Evolutionary conservation across 2,888 invertebrate species (phyloP), one percentile per base, ranked within the genome.

Genomic region (Gari tellinella): DNA sequence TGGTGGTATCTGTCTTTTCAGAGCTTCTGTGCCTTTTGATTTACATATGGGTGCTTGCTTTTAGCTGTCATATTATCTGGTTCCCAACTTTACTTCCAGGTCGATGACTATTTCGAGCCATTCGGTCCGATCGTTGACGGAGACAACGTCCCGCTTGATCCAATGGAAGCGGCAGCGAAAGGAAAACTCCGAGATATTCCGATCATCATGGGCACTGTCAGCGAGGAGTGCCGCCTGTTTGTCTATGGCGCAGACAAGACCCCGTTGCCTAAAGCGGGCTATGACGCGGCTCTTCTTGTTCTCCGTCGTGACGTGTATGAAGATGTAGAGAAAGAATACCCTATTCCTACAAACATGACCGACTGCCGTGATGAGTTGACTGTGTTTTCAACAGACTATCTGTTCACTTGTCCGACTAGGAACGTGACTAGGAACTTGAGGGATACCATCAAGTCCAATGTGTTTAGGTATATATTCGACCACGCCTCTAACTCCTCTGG

Each of bases 81-180:
- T n/a, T n/a, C n/a, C n/a, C n/a, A n/a, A n/a, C n/a, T n/a, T n/a
- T n/a, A n/a, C n/a, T n/a, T n/a, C n/a, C 84, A 86, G 51, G 61
- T 87, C 14, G 65, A 86, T 19, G 85, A 86, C 41, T 80, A 82
- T 26, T 87, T 87, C 43, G 89, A 89, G 56, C 85, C 87, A 5
- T 82, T 85, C 64, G 84, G 87, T 7, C 89, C 89, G 0, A 76
- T 82, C n/a, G 75, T 89, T 38, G 88, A 89, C 51, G 85, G 84
- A 0, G 52, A 66, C 0, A 61, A 86, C 7, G 78, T 89, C 1
- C 66, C 69, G 5, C 63, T 65, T 0, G 83, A 88, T 21, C 76
- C 86, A 0, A 57, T 88, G 52, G 72, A 68, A 5, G 74, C 84
- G 0, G 62, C 85, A 4, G 37, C 57, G 12, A 55, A 61, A 19